Evolutionary conservation across 2,888 invertebrate genomes (phyloP), one percentile per base, ranked within the genome.

Genomic region (Drosophila mimica): DNA sequence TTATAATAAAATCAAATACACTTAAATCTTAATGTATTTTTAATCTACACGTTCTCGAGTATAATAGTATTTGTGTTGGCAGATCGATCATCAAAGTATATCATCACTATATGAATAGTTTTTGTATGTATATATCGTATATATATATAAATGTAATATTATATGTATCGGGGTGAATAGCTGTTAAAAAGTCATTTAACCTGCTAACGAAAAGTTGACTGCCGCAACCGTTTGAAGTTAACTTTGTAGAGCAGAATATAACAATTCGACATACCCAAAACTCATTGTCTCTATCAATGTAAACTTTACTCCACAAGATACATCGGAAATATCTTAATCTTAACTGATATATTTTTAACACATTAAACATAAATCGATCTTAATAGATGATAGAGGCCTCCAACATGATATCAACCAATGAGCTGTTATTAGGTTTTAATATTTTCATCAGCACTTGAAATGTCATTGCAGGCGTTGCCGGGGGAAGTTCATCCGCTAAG

Each of bases 401-500:
- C 2, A 48, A 9, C 13, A 28, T 2, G 5, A 68, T 1, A 9
- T 54, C 20, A n/a, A 25, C 6, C 31, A 28, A 6, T 31, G 9
- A 9, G 8, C 0, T 4, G 17, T 7, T 31, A 4, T 61, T 25
- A 0, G 30, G 1, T 15, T 7, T 28, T 15, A 73, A 3, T 7
- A 67, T 1, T 6, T 70, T 70, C 8, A 69, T 1, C 40, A 60
- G 52, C 20, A 68, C 5, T 58, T 70, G 62, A 65, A 73, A 68
- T 15, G 72, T 72, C 34, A 66, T 20, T 13, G 54, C 17, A 17
- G 81, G 76, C 25, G 56, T 54, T 7, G 31, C 34, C 15, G 71
- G 46, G 3, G 79, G 83, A 62, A 64, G 78, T 7, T 78, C 74
- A 8, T 83, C 62, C 28, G 66, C 51, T 9, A 38, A 43, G 17